Base-by-base conservation (phyloP, 2,797 vertebrate species). In the Intellagama lesueurii region DNA sequence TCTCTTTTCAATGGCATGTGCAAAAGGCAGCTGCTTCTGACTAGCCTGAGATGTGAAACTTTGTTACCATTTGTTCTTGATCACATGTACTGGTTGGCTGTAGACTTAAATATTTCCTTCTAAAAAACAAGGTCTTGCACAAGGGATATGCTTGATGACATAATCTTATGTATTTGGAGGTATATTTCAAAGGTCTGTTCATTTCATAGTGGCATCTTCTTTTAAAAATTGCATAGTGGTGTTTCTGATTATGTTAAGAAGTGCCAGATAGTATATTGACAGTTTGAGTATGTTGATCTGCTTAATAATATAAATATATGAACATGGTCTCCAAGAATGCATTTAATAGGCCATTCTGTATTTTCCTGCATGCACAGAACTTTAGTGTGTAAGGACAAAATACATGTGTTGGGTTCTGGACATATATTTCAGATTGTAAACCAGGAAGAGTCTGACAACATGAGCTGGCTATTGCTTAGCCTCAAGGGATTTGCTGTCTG, bases 21-120 rank as follows among this genome's bases (percentile, higher is more conserved):
- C 86, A 60, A 75, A 77, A 81, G 24, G 44, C 80, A 86, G 72
- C 87, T 47, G 28, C 12, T 69, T 19, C 26, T 90, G 6, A 72
- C 28, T 81, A 60, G 16, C 26, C 47, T 60, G 72, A 87, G 73
- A 32, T 82, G 77, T 1, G 4, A 86, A 76, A 86, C 47, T 30
- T 32, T 26, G 22, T 85, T 49, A 86, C 70, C 44, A 68, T 87
- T 86, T 86, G 32, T 60, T 49, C 35, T 66, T n/a, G 16, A 35
- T 64, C 77, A 32, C 40, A 72, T 85, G 52, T 22, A 30, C 30
- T 47, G 40, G 30, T 52, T 64, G 83, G 44, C 86, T 82, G 32
- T 4, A 8, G 14, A 24, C 28, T 75, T 40, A 44, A 24, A 47
- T 66, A 26, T 86, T 86, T 82, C 79, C 32, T 86, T 11, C 26